Conservation (phyloP, 2,797 vertebrate species). For the Gallinago stenura region DNA sequence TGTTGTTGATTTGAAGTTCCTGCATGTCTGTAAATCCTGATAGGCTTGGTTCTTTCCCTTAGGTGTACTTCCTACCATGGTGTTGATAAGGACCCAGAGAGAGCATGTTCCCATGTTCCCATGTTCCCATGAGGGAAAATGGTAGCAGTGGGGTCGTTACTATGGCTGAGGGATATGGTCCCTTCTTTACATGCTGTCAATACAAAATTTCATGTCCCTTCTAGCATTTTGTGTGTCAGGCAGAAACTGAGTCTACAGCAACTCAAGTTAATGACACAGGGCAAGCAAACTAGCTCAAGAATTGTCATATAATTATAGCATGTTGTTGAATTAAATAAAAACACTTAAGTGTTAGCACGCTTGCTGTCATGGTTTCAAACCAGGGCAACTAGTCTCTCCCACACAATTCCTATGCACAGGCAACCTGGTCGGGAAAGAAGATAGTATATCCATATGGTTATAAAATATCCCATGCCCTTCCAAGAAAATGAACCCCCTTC, state of each 20-base stretch:
- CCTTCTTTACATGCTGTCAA: neutral
- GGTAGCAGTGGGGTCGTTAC: neutral
- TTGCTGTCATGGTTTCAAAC: neutral
- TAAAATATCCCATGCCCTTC: neutral
- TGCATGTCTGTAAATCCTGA: neutral
- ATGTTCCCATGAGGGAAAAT: neutral
- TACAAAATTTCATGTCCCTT: neutral
- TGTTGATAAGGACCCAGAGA: neutral
- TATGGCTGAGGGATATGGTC: rapidly evolving
- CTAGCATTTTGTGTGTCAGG: neutral
- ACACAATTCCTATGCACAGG: neutral
- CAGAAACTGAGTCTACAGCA: neutral
- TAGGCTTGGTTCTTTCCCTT: neutral
- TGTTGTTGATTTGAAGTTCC: neutral
- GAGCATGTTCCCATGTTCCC: neutral
- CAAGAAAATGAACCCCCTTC: neutral
- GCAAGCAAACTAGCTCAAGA: neutral
- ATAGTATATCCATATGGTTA: neutral
- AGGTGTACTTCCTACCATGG: too few species aligned
- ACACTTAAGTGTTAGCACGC: neutral
- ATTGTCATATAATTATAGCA: neutral
- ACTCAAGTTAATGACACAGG: neutral
- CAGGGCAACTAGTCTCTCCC: neutral
- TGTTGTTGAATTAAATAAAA: neutral
- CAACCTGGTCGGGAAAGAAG: neutral